These are phyloP conservation scores for Sander lucioperca DNA, from an alignment of 2,113 vertebrate species.

Conservation along the genomic window DNA sequence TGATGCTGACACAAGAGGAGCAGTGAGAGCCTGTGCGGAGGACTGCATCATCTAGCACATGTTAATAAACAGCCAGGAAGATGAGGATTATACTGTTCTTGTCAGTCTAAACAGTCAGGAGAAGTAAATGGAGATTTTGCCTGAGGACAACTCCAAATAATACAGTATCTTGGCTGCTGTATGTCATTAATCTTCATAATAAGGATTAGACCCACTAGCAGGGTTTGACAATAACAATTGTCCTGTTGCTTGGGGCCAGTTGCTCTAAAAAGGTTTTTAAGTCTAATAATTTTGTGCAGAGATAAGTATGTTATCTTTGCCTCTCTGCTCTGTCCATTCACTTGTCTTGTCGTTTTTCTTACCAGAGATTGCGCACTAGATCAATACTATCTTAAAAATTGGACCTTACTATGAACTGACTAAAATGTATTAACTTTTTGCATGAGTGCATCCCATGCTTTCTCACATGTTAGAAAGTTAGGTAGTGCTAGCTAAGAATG, in stretches of 20 bases:
- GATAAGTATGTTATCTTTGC: conserved; percentile 16
- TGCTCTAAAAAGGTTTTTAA: conserved; percentile 16
- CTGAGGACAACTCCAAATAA: conserved; percentile 35
- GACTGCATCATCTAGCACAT: conserved; percentile 47
- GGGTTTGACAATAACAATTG: conserved; percentile 43
- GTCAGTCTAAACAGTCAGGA: conserved; percentile 49
- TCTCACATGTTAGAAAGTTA: neutral
- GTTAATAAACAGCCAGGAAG: conserved; percentile 59
- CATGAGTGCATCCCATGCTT: neutral
- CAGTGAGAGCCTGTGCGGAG: neutral
- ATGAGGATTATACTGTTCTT: conserved; percentile 61
- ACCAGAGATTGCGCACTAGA: neutral
- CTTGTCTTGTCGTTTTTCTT: conserved; percentile 2
- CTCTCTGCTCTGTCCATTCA: neutral
- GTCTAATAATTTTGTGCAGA: conserved; percentile 27
- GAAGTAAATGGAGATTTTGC: conserved; percentile 56
- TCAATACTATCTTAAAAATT: neutral
- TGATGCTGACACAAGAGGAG: conserved; percentile 51
- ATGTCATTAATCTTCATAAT: conserved; percentile 62
- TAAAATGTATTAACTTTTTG: neutral
- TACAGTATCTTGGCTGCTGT: conserved; percentile 35
- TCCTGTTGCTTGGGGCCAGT: conserved; percentile 41
- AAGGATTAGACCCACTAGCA: conserved; percentile 52
- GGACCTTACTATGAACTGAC: no score
- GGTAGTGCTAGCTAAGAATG: neutral